Evolutionary conservation across 2,888 invertebrate genomes (phyloP).

Genomic region (Pycnomerus fuliginosus): DNA sequence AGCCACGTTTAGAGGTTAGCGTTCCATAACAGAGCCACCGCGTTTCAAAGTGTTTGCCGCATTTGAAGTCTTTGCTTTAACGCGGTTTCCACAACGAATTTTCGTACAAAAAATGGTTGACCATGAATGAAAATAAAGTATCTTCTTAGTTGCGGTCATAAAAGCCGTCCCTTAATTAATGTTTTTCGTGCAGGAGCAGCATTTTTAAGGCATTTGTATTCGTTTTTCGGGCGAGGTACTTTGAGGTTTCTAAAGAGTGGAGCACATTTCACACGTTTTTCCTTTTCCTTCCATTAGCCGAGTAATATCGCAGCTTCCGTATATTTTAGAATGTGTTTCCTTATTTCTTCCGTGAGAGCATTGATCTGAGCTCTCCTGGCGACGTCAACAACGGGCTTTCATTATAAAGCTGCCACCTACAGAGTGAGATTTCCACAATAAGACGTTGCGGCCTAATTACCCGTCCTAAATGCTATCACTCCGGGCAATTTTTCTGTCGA

Average conservation of each 20-base stretch:
- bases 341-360: conserved; percentile 40
- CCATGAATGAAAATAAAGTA: conserved; percentile 18
- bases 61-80: background rate
- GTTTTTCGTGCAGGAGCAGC: conserved; percentile 17
- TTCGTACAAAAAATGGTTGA: too few relatives aligned
- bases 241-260: conserved; percentile 26
- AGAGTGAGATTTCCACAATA: conserved; percentile 5
- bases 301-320: conserved; percentile 35
- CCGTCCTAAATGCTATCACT: background rate
- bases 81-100: background rate
- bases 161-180: conserved; percentile 16
- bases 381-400: conserved; percentile 24
- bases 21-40: conserved; percentile 7
- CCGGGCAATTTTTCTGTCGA: too few relatives aligned
- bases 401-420: conserved; percentile 27
- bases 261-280: conserved; percentile 39
- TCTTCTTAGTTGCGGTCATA: conserved; percentile 7
- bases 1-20: conserved; percentile 17
- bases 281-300: conserved; percentile 41
- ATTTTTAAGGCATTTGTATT: conserved; percentile 16
- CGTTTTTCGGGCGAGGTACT: conserved; percentile 13
- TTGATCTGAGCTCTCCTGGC: conserved; percentile 29
- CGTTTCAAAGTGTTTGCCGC: conserved; percentile 7
- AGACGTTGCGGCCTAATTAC: conserved; percentile 10
- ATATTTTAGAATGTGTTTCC: conserved; percentile 40